These are phyloP conservation scores for Ciconia boyciana DNA, from an alignment of 2,113 vertebrate species.

Conservation along the genomic window DNA sequence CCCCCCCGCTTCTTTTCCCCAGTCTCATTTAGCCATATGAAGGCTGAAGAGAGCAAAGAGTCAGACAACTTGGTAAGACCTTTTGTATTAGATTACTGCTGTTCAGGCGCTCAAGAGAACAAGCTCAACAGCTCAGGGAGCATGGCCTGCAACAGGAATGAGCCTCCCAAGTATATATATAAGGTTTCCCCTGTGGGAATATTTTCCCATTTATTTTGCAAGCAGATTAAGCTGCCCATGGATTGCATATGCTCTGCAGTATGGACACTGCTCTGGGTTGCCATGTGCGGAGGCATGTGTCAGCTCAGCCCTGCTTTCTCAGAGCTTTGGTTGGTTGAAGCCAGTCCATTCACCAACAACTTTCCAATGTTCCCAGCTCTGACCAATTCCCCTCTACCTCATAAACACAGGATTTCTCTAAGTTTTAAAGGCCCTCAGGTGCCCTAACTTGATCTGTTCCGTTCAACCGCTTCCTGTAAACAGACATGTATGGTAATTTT, in stretches of 20 bases:
- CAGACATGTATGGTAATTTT: constrained; percentile 64
- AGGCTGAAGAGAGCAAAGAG: background rate
- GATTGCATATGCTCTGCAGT: background rate
- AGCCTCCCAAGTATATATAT: background rate
- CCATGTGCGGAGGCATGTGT: background rate
- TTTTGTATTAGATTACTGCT: background rate
- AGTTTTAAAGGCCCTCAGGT: constrained; percentile 52
- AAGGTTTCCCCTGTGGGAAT: background rate
- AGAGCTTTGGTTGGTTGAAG: background rate
- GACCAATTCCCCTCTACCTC: constrained; percentile 53
- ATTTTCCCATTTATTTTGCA: constrained; percentile 22
- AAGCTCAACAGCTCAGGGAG: constrained; percentile 8
- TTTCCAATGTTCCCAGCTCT: constrained; percentile 26
- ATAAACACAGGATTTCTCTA: constrained; percentile 53
- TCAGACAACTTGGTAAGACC: background rate
- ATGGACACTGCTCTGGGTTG: background rate
- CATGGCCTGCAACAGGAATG: background rate
- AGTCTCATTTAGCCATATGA: background rate
- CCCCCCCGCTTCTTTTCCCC: background rate
- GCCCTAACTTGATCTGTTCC: constrained; percentile 44
- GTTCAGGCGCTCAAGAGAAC: background rate
- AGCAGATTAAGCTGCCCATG: background rate
- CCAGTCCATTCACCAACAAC: background rate
- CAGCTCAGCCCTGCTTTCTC: background rate
- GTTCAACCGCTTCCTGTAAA: constrained; percentile 62